These are phyloP conservation scores for Eriosoma lanigerum DNA, from an alignment of 1,140 invertebrate species.

Conservation along the genomic window DNA sequence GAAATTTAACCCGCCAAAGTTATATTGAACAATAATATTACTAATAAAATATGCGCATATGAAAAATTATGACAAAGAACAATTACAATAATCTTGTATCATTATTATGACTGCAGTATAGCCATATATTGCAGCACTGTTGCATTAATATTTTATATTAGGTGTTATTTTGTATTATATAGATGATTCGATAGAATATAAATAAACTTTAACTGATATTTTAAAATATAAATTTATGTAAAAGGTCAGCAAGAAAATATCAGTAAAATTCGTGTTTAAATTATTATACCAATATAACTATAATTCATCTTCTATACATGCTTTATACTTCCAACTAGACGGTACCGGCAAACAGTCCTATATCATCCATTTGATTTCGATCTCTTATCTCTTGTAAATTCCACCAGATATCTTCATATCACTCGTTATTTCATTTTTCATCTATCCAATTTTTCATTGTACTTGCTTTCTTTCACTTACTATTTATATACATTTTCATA, in stretches of 20 bases:
- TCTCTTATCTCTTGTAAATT: too few species aligned
- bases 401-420: too few species aligned
- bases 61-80: constrained; percentile 6
- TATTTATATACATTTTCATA: too few species aligned
- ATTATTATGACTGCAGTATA: not conserved
- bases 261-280: not conserved
- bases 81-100: constrained; percentile 15
- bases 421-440: too few species aligned
- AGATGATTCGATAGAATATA: not conserved
- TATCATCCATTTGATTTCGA: too few species aligned
- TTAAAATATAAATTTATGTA: not conserved
- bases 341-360: too few species aligned
- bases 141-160: not conserved
- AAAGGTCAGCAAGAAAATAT: not conserved
- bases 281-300: not conserved
- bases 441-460: too few species aligned
- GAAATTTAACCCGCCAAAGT: not conserved
- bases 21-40: not conserved
- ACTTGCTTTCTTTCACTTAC: too few species aligned
- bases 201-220: not conserved
- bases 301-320: too few species aligned
- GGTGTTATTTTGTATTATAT: not conserved
- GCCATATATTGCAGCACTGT: not conserved
- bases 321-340: too few species aligned
- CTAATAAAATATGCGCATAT: constrained; percentile 10